Evolutionary conservation across 2,888 invertebrate species (phyloP).

Genomic region (Limnephilus lunatus): DNA sequence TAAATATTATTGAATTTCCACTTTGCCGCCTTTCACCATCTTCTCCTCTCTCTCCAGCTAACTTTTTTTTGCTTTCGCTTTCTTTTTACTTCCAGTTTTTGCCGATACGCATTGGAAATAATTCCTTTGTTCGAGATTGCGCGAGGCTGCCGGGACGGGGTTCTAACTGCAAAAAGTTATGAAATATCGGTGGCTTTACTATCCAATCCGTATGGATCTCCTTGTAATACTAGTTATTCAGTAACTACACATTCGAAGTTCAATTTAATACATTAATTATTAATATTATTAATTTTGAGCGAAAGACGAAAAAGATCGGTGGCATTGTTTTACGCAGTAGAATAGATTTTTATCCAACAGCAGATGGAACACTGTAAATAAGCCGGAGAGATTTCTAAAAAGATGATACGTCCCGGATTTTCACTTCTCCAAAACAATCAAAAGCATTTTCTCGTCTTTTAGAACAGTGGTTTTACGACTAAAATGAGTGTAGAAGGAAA

Average conservation of each 20-base stretch:
- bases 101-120: conserved; percentile 58
- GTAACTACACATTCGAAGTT: not conserved
- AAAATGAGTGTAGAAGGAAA: not conserved
- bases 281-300: not conserved
- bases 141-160: not conserved
- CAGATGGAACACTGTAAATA: not conserved
- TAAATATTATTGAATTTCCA: conserved; percentile 67
- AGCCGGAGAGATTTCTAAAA: conserved; percentile 20
- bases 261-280: no score
- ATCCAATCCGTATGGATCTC: not conserved
- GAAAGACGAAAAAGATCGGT: not conserved
- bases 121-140: conserved; percentile 56
- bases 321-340: not conserved
- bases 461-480: not conserved
- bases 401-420: conserved; percentile 21
- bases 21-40: conserved; percentile 66
- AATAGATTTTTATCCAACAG: not conserved
- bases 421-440: conserved; percentile 64
- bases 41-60: conserved; percentile 63
- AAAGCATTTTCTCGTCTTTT: conserved; percentile 55
- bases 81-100: conserved; percentile 59
- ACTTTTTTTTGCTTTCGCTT: conserved; percentile 64
- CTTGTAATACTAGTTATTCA: not conserved
- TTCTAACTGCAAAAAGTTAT: not conserved
- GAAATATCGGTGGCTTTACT: not conserved